Percentiles rank a stretch among this genome's conserved stretches.
phyloP scores from a whole-genome alignment of 1,140 invertebrate genomes.

The Uloborus diversus region DNA sequence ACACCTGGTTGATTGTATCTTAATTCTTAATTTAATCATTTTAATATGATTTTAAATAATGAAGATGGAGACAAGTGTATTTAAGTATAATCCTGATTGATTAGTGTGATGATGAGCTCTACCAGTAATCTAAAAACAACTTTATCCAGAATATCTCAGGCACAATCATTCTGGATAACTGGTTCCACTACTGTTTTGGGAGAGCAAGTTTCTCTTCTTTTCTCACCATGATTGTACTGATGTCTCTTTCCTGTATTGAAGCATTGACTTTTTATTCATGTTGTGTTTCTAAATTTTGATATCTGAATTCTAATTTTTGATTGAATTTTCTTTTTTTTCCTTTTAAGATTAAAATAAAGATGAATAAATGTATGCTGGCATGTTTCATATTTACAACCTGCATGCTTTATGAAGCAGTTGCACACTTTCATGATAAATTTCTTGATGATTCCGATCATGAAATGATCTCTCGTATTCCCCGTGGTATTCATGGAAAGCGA shows the following conservation, averaged over 20 bases:
- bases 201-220: not conserved
- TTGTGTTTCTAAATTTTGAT: not conserved
- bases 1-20: too few species aligned
- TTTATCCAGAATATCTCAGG: too few species aligned
- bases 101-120: too few species aligned
- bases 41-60: too few species aligned
- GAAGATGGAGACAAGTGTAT: too few species aligned
- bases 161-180: too few species aligned
- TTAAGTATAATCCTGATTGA: too few species aligned
- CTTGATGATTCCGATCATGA: conserved; percentile 19
- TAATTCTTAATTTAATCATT: too few species aligned
- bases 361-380: conserved; percentile 10
- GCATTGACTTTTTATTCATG: not conserved
- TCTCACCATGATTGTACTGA: not conserved
- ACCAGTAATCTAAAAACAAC: too few species aligned
- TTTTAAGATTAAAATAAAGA: not conserved
- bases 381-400: conserved; percentile 14
- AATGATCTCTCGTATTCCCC: conserved; percentile 15
- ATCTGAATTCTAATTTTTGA: not conserved
- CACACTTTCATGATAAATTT: conserved; percentile 2
- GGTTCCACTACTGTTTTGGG: too few species aligned
- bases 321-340: not conserved
- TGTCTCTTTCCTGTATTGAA: not conserved
- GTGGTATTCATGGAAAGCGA: conserved; percentile 29
- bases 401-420: conserved; percentile 4